Conservation (phyloP, 2,888 invertebrate species). For the Agrotis segetum region DNA sequence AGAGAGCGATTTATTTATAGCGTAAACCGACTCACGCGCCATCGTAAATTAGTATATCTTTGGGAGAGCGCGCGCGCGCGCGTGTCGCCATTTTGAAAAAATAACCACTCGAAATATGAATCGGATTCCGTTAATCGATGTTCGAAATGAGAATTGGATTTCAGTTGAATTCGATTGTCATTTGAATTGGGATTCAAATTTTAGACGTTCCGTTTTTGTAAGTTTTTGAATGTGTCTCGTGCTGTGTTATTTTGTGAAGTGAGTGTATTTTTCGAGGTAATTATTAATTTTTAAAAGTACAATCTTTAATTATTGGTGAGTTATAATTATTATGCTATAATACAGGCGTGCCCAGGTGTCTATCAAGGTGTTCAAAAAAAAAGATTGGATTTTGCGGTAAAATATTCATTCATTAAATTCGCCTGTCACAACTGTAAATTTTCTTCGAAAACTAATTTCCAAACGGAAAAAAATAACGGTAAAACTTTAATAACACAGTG, state of each 20-base stretch:
- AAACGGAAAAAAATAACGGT: not conserved
- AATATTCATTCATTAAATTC: not conserved
- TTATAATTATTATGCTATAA: too few relatives aligned
- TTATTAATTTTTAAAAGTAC: not conserved
- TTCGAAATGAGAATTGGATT: conserved; percentile 55
- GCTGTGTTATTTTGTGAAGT: conserved; percentile 50
- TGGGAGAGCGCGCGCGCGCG: conserved; percentile 80
- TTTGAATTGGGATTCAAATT: conserved; percentile 65
- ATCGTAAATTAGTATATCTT: conserved; percentile 78
- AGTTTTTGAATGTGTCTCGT: conserved; percentile 52
- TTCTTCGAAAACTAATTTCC: not conserved
- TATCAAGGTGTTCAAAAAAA: not conserved
- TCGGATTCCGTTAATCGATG: conserved; percentile 56
- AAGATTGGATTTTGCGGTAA: not conserved
- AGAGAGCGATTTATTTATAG: conserved; percentile 80
- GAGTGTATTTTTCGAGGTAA: conserved; percentile 58
- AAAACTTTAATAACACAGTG: not conserved
- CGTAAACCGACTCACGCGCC: conserved; percentile 75
- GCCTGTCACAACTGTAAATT: not conserved
- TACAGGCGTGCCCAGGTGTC: too few relatives aligned
- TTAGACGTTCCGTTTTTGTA: conserved; percentile 50
- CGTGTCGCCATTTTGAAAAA: conserved; percentile 63
- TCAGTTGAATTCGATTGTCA: conserved; percentile 51
- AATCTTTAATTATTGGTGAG: too few relatives aligned
- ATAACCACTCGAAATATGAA: conserved; percentile 65